Evolutionary conservation across 1,140 invertebrate species (phyloP).

Genomic region (Drosophila melanogaster): DNA sequence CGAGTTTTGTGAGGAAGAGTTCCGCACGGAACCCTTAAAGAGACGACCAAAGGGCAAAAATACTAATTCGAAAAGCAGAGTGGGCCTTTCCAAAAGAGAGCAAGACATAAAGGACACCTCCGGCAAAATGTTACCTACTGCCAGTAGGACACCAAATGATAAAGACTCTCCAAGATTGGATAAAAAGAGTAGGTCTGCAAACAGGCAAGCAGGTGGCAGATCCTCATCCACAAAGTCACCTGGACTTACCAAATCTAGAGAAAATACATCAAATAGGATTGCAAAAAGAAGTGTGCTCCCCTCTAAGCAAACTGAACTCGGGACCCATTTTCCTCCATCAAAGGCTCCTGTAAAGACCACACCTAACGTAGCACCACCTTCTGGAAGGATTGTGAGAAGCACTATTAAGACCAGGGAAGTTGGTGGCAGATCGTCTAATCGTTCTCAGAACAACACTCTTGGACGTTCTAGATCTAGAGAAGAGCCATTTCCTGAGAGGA

Average conservation of each 20-base stretch:
- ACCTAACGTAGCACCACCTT: no score
- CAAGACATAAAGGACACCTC: neutral
- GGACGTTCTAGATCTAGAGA: neutral
- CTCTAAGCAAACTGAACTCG: no score
- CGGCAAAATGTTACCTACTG: no score
- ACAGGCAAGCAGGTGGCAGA: no score
- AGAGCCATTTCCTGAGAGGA: neutral
- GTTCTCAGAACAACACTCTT: neutral
- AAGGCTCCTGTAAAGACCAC: neutral
- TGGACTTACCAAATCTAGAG: neutral
- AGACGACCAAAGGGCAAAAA: neutral
- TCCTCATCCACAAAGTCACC: neutral
- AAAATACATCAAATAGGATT: neutral
- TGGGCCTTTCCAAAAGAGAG: neutral
- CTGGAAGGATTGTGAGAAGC: neutral
- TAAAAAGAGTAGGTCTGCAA: no score
- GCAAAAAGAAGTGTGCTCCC: no score
- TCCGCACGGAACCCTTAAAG: neutral
- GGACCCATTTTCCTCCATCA: no score
- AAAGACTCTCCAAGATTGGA: no score
- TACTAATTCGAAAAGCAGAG: no score
- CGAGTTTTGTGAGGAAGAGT: constrained; percentile 1
- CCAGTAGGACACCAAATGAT: no score
- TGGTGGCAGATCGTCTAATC: neutral
- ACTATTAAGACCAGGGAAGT: neutral